A percentile compares a stretch with the other conserved stretches of the same genome.
Conservation (phyloP, 2,888 invertebrate genomes). For the Ariolimax columbianus region DNA sequence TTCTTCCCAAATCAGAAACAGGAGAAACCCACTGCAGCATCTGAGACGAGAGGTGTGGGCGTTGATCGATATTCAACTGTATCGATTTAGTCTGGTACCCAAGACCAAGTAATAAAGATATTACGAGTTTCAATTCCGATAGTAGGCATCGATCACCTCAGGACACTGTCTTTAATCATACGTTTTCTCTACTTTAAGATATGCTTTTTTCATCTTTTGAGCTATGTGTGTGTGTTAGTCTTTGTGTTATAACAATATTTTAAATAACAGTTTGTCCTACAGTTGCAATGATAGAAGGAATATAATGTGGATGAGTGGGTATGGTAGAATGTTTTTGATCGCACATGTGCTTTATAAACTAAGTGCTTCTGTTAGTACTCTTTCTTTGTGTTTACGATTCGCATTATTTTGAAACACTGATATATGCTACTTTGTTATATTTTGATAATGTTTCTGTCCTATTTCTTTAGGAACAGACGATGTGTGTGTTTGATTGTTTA, state of each 20-base stretch:
- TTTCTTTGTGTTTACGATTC: no score
- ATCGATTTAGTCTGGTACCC: conserved; percentile 15
- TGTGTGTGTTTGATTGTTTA: no score
- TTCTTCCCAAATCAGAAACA: neutral
- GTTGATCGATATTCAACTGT: conserved; percentile 12
- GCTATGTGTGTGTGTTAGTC: neutral
- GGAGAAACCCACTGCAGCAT: neutral
- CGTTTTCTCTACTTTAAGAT: no score
- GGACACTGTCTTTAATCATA: neutral
- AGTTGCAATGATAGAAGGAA: no score
- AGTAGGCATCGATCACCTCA: neutral
- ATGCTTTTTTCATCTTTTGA: neutral
- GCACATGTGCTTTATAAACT: no score
- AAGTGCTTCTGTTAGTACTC: no score
- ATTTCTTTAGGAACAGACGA: no score
- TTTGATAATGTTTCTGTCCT: no score
- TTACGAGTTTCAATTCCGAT: neutral
- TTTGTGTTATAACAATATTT: neutral
- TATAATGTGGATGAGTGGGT: no score
- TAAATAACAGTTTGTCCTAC: neutral
- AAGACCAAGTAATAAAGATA: neutral
- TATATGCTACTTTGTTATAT: no score
- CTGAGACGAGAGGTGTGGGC: neutral
- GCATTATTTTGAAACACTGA: no score
- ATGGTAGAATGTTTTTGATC: no score